phyloP scores from a whole-genome alignment of 2,888 invertebrate species.

The Papilio gigon region DNA sequence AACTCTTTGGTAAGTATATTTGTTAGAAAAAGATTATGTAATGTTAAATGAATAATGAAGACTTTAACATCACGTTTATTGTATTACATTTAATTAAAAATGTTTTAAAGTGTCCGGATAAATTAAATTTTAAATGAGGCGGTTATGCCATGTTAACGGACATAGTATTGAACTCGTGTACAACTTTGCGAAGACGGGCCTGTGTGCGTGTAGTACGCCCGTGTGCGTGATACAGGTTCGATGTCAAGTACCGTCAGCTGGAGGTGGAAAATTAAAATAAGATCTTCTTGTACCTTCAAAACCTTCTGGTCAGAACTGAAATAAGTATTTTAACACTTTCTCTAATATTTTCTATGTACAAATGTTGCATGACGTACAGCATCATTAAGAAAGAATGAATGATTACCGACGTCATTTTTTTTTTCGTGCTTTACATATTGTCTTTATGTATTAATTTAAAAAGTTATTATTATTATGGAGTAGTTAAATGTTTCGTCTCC shows the following conservation, averaged over 20 bases:
- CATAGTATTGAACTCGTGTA: conserved; percentile 51
- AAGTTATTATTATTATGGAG: background rate
- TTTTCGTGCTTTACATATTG: background rate
- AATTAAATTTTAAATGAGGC: conserved; percentile 56
- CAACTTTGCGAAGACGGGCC: conserved; percentile 45
- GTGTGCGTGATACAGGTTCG: conserved; percentile 56
- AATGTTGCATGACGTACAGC: background rate
- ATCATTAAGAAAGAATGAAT: background rate
- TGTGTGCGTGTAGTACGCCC: conserved; percentile 51
- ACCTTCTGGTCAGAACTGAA: no score
- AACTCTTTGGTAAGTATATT: no score
- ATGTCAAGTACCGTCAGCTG: conserved; percentile 54
- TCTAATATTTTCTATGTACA: background rate
- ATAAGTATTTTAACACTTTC: background rate
- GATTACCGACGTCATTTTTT: no score
- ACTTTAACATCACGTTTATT: no score
- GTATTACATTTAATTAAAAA: no score
- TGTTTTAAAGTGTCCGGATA: conserved; percentile 80
- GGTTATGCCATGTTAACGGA: conserved; percentile 66
- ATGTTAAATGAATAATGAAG: no score
- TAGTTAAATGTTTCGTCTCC: no score
- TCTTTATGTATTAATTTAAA: background rate
- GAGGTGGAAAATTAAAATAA: conserved; percentile 19
- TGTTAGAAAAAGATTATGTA: no score
- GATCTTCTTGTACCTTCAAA: background rate